phyloP scores from a whole-genome alignment of 2,888 invertebrate genomes.

The Cephus nigrinus region DNA sequence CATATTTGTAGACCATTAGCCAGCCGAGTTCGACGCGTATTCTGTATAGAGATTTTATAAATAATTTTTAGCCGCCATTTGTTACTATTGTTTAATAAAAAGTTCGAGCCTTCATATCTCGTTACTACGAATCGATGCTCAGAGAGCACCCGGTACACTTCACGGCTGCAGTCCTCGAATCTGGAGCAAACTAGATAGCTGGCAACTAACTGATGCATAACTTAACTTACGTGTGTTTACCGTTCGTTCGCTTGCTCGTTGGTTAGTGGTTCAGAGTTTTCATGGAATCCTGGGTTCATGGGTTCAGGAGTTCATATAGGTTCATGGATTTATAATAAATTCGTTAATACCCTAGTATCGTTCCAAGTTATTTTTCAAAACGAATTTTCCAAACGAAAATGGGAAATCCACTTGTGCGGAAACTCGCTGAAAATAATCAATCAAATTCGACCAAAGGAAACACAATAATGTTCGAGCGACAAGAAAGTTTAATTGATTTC shows the following conservation, averaged over 20 bases:
- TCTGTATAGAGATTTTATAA: too few relatives aligned
- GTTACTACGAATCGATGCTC: not conserved
- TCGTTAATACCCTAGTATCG: not conserved
- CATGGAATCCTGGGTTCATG: not conserved
- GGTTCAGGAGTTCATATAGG: not conserved
- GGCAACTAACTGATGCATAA: conserved; percentile 5
- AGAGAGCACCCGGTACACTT: not conserved
- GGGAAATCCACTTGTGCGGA: too few relatives aligned
- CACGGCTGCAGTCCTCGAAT: not conserved
- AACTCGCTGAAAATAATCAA: too few relatives aligned
- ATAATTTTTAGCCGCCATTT: too few relatives aligned
- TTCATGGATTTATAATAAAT: not conserved
- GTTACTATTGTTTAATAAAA: not conserved
- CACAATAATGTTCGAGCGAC: not conserved
- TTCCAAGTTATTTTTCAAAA: not conserved
- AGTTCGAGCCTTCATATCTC: not conserved
- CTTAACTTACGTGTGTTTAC: not conserved
- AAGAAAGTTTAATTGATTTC: not conserved
- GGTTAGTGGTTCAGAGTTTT: not conserved
- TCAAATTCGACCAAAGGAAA: not conserved
- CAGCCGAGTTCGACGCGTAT: not conserved
- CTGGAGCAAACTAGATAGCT: conserved; percentile 3
- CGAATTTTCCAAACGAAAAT: too few relatives aligned
- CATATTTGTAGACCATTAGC: not conserved
- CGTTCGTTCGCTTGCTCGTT: not conserved